Evolutionary conservation across 2,797 vertebrate genomes (phyloP).

Genomic region (Bufotes viridis): DNA sequence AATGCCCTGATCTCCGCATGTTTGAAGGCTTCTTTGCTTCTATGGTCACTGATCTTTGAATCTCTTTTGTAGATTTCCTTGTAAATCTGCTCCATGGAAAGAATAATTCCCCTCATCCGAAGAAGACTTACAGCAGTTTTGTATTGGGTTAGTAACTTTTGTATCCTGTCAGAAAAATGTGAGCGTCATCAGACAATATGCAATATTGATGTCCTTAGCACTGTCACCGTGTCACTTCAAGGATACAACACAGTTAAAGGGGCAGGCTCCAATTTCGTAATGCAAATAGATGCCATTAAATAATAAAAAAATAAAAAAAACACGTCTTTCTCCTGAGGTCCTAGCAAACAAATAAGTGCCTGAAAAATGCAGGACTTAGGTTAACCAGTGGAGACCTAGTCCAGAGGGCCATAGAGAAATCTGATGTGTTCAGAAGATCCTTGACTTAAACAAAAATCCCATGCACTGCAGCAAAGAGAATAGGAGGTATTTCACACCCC

Average conservation of each 20-base stretch:
- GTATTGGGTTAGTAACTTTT: not conserved
- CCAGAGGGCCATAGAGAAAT: not conserved
- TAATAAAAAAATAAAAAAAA: not conserved
- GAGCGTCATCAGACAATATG: constrained; percentile 62
- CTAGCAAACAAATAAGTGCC: constrained; percentile 42
- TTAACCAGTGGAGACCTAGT: constrained; percentile 43
- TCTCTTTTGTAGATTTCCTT: constrained; percentile 52
- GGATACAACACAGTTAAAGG: constrained; percentile 39
- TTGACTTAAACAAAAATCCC: constrained; percentile 61
- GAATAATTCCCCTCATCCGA: constrained; percentile 59
- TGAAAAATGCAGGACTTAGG: constrained; percentile 55
- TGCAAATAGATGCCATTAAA: not conserved
- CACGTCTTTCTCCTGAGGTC: constrained; percentile 13
- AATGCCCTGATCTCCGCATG: constrained; percentile 50
- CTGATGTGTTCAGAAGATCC: constrained; percentile 31
- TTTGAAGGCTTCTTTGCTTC: constrained; percentile 57
- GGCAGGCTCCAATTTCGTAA: constrained; percentile 29
- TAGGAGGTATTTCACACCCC: constrained; percentile 53
- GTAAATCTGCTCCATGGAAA: constrained; percentile 62
- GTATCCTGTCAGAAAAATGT: constrained; percentile 60
- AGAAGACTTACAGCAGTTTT: constrained; percentile 51
- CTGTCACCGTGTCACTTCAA: constrained; percentile 30
- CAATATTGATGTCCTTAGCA: constrained; percentile 47
- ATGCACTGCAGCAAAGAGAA: constrained; percentile 38
- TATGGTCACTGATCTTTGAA: constrained; percentile 41